Percentiles rank a stretch among this genome's conserved stretches.
phyloP scores from a whole-genome alignment of 2,888 invertebrate species.

The Thecocarcelia acutangulata region DNA sequence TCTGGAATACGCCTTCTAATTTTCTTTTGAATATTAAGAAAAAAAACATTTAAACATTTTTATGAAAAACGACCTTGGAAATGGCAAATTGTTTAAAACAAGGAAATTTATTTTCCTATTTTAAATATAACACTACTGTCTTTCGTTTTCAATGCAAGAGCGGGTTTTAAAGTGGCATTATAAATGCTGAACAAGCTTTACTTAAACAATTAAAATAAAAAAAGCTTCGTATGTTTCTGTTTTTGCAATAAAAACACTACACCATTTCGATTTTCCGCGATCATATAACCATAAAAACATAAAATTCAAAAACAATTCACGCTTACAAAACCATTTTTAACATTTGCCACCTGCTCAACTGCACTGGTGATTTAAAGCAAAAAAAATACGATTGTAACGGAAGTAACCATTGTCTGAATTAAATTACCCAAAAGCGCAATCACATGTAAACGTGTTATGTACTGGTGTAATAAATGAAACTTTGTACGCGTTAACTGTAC shows the following conservation, averaged over 20 bases:
- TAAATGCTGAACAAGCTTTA: no score
- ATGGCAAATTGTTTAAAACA: no score
- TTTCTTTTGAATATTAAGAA: no score
- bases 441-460: slow-evolving; percentile 53
- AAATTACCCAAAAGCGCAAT: slow-evolving; percentile 56
- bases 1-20: no score
- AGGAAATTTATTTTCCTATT: no score
- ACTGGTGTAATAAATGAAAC: slow-evolving; percentile 18
- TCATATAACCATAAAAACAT: slow-evolving; percentile 34
- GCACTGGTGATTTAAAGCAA: slow-evolving; percentile 9
- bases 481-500: not conserved
- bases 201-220: no score
- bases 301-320: slow-evolving; percentile 30
- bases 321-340: not conserved
- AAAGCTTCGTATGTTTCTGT: no score
- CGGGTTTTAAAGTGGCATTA: no score
- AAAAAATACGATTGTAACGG: slow-evolving; percentile 45
- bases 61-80: no score
- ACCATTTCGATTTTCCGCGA: slow-evolving; percentile 37
- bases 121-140: no score
- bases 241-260: slow-evolving; percentile 38
- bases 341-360: not conserved
- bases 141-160: no score
- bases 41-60: no score
- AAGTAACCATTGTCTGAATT: slow-evolving; percentile 52